A percentile compares a stretch with the other conserved stretches of the same genome.
phyloP scores from a whole-genome alignment of 2,113 vertebrate genomes.

The Callospermophilus lateralis region DNA sequence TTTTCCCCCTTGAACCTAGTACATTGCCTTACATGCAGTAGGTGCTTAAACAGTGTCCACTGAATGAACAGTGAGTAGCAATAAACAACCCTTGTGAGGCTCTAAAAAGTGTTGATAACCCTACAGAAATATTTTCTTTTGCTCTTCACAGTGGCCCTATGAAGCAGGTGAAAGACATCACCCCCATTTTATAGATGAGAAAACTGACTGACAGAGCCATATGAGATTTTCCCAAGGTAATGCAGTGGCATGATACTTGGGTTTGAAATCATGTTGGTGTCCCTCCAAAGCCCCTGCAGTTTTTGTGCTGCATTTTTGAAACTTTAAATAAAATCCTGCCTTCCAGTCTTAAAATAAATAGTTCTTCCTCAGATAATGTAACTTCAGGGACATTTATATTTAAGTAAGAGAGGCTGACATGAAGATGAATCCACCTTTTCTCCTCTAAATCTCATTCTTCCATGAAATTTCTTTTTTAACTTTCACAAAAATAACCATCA shows the following conservation, averaged over 20 bases:
- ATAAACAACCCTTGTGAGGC: background rate
- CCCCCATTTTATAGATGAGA: background rate
- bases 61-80: background rate
- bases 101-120: background rate
- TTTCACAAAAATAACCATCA: constrained; percentile 1
- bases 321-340: background rate
- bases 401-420: background rate
- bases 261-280: background rate
- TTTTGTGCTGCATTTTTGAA: background rate
- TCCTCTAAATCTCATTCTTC: background rate
- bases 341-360: background rate
- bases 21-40: background rate
- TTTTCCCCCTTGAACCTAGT: background rate
- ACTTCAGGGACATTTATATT: background rate
- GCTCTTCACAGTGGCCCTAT: background rate
- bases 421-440: background rate
- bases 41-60: background rate
- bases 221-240: background rate
- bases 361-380: background rate
- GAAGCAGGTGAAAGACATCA: background rate
- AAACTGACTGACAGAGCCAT: background rate
- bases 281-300: background rate
- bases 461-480: background rate
- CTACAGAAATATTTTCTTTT: background rate
- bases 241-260: background rate